Evolutionary conservation across 2,113 vertebrate genomes (phyloP).

Genomic region (Salvelinus sp.): DNA sequence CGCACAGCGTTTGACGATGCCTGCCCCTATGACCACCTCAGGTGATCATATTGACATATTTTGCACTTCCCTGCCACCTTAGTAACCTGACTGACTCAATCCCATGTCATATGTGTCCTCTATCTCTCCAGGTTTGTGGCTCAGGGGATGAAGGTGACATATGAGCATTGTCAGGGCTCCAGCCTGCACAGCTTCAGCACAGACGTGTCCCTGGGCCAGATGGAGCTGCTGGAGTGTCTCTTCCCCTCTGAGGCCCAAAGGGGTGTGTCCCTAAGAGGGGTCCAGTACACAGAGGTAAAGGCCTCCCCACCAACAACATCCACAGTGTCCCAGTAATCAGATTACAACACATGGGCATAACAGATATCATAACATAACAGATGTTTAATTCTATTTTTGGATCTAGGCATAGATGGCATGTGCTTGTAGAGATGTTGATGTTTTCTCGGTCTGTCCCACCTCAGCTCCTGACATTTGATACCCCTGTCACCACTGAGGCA

Average conservation of each 20-base stretch:
- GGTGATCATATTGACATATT: constrained; percentile 68
- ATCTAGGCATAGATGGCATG: background rate
- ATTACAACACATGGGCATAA: constrained; percentile 6
- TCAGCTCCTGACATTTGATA: constrained; percentile 89
- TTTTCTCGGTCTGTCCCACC: constrained; percentile 10
- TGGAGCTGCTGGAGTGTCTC: constrained; percentile 93
- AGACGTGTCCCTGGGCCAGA: constrained; percentile 83
- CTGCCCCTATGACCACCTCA: constrained; percentile 94
- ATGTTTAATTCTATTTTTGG: background rate
- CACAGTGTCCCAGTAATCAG: background rate
- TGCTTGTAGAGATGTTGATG: background rate
- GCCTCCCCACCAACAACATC: constrained; percentile 18
- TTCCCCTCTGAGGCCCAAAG: constrained; percentile 82
- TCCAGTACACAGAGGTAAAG: constrained; percentile 90
- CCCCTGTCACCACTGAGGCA: constrained; percentile 64
- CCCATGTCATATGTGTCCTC: background rate
- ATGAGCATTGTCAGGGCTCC: constrained; percentile 88
- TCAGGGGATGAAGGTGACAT: constrained; percentile 84
- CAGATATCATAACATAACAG: background rate
- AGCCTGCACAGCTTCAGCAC: constrained; percentile 82
- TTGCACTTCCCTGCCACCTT: background rate
- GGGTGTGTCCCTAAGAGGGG: constrained; percentile 71
- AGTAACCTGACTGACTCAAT: too few relatives aligned
- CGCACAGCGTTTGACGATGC: constrained; percentile 87
- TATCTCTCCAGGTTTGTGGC: constrained; percentile 83